Percentiles rank a stretch among this genome's conserved stretches.
These are phyloP conservation scores for Drosophila asahinai DNA, from an alignment of 1,140 invertebrate genomes.

Conservation along the genomic window DNA sequence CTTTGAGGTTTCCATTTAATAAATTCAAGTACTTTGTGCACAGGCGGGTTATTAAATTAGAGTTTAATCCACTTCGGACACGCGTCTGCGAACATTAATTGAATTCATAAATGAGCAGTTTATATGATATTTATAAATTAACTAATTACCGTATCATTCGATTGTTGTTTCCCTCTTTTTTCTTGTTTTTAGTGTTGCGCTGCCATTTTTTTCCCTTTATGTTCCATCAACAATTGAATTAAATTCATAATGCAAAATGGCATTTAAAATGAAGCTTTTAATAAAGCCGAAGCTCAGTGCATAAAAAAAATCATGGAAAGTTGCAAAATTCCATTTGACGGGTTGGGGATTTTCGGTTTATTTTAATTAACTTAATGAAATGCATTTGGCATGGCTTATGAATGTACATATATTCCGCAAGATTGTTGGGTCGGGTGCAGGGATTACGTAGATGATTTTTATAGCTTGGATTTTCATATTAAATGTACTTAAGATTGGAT, in stretches of 20 bases:
- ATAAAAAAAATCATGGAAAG: constrained; percentile 18
- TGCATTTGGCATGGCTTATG: constrained; percentile 42
- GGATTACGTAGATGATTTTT: constrained; percentile 24
- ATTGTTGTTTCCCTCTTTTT: constrained; percentile 48
- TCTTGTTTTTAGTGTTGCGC: background rate
- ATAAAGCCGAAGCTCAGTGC: constrained; percentile 40
- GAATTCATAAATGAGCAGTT: constrained; percentile 80
- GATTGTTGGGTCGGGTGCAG: constrained; percentile 12
- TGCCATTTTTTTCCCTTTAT: constrained; percentile 9
- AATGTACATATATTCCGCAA: constrained; percentile 13
- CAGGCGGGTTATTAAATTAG: constrained; percentile 74
- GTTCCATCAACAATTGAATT: constrained; percentile 68
- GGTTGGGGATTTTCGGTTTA: constrained; percentile 63
- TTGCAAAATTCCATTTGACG: constrained; percentile 53
- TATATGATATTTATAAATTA: constrained; percentile 79
- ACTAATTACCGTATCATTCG: constrained; percentile 73
- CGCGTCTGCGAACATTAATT: constrained; percentile 74
- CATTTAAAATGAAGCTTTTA: constrained; percentile 72
- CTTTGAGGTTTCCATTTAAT: constrained; percentile 48
- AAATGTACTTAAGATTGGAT: background rate
- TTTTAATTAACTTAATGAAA: constrained; percentile 80
- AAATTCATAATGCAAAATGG: constrained; percentile 70
- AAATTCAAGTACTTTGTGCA: constrained; percentile 30
- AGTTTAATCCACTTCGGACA: constrained; percentile 72
- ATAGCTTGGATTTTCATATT: constrained; percentile 1